Evolutionary conservation across 1,140 invertebrate genomes (phyloP), one percentile per base, ranked within the genome.

Genomic region (Lordiphosa stackelbergi): DNA sequence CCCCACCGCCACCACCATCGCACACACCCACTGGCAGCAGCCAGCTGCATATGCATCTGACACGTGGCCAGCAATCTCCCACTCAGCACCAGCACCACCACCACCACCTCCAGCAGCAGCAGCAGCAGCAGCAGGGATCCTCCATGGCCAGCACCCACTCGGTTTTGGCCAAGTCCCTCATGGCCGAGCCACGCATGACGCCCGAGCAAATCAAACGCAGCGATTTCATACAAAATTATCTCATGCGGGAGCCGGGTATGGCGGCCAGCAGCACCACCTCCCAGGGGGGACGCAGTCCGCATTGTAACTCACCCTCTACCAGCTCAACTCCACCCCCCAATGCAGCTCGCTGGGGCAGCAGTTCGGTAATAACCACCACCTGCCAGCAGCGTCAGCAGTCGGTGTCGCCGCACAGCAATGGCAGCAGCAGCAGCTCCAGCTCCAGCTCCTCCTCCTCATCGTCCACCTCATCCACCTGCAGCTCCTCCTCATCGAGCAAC

Each of bases 221-320:
- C 34, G 95, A 96, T 83, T 94, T 96, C 59, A 95, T 96, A 71
- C 94, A 96, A 86, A 95, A 94, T 85, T 96, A 95, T 84, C 94
- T 96, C 85, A 95, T 95, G 92, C 90, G 94, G 34, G 92, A 92
- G 5, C 92, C 92, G 55, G 87, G 89, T 0, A 88, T 85, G 9
- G 62, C 58, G n/a, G 73, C 66, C 49, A 85, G 60, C 60, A 87
- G 58, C 77, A 81, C 48, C 69, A 65, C 69, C 48, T 43, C 53
- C 31, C 55, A 55, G 16, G 71, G 77, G 12, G 72, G 58, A 9
- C 85, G 85, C 38, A 86, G 79, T 65, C 85, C 85, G 46, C 62
- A 66, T 16, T 66, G 70, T 38, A 53, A 73, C 36, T 68, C 77
- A 19, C 70, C 81, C 40, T 69, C 75, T 3, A 69, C 62, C 52